These are phyloP conservation scores for Pedetes capensis DNA, from an alignment of 2,113 vertebrate species.

Conservation along the genomic window DNA sequence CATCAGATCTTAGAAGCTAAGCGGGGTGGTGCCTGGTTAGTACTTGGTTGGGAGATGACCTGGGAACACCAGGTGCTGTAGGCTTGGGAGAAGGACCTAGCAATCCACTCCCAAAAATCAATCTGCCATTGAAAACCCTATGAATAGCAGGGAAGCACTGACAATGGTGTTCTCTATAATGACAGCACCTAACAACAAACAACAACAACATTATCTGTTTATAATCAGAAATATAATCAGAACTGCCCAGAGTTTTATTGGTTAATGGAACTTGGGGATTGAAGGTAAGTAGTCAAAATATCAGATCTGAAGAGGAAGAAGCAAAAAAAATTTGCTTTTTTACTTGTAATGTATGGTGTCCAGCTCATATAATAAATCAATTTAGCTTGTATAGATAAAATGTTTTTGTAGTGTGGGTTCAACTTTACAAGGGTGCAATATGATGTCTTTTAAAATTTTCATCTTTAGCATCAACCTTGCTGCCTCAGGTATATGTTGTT, in stretches of 20 bases:
- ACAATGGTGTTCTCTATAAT: too few relatives aligned
- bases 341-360: neutral
- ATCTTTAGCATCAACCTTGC: neutral
- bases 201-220: too few relatives aligned
- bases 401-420: neutral
- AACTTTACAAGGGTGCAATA: neutral
- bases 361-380: neutral
- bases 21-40: too few relatives aligned
- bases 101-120: too few relatives aligned
- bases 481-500: neutral
- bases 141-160: too few relatives aligned
- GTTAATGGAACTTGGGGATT: neutral
- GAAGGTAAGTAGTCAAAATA: neutral
- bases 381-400: neutral
- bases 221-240: conserved; percentile 13
- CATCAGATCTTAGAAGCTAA: too few relatives aligned
- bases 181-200: too few relatives aligned
- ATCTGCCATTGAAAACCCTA: too few relatives aligned
- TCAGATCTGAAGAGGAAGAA: neutral
- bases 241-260: neutral
- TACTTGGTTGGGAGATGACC: too few relatives aligned
- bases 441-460: conserved; percentile 12
- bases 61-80: too few relatives aligned
- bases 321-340: conserved; percentile 26
- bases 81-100: too few relatives aligned